These are phyloP conservation scores for Morpho achilles DNA, from an alignment of 2,888 invertebrate genomes.

Conservation along the genomic window DNA sequence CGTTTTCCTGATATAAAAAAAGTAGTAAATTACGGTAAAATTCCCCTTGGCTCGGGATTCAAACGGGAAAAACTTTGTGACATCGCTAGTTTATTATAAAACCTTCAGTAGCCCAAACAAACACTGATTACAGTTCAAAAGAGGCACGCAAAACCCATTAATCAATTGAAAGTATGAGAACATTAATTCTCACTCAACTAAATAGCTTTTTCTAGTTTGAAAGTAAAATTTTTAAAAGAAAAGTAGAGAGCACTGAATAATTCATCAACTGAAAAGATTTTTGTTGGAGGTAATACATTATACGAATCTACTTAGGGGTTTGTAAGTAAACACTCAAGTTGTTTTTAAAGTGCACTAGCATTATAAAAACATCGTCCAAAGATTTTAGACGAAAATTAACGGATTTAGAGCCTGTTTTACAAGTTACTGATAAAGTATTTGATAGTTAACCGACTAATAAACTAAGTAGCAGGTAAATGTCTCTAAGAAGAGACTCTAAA, in stretches of 20 bases:
- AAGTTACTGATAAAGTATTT: no score
- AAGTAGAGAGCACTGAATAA: conserved; percentile 15
- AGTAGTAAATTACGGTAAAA: no score
- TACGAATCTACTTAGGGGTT: conserved; percentile 13
- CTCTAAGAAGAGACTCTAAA: no score
- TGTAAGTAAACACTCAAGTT: conserved; percentile 11
- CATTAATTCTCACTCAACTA: conserved; percentile 12
- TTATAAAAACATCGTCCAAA: no score
- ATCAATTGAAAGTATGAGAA: conserved; percentile 12
- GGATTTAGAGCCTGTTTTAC: background rate
- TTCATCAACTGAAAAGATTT: conserved; percentile 19
- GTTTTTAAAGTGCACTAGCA: background rate
- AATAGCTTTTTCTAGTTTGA: conserved; percentile 14
- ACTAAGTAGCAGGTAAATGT: no score
- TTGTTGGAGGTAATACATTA: conserved; percentile 15
- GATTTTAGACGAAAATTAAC: background rate
- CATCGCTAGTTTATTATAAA: no score
- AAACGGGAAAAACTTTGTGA: no score
- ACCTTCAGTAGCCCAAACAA: no score
- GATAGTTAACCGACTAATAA: no score
- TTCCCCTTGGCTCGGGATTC: no score
- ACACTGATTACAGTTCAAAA: background rate
- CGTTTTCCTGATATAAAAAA: no score
- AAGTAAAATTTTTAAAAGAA: conserved; percentile 12
- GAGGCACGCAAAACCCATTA: background rate